Evolutionary conservation across 1,140 invertebrate species (phyloP), one percentile per base, ranked within the genome.

Genomic region (Drosophila obscura): DNA sequence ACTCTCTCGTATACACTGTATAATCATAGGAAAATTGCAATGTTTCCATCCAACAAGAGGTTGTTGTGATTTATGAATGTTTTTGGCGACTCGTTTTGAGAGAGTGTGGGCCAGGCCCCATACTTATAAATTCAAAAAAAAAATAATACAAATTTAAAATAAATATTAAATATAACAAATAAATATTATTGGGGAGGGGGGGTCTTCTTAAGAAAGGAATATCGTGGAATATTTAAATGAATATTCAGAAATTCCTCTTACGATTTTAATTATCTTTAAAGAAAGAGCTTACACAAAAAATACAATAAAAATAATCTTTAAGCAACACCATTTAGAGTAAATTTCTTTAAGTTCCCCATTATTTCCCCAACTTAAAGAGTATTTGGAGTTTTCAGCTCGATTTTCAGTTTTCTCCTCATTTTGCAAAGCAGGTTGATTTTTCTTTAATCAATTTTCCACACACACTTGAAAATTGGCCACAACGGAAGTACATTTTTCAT

Each of bases 401-500:
- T 24, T 31, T 19, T 24, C 3, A 1, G 41, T 24, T 41, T 57
- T 49, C 35, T 3, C 16, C 13, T 13, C 4, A 4, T 11, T 39
- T 24, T 22, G 15, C 22, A 3, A 9, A 28, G 24, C 41, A 5
- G 16, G 16, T 9, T 13, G 5, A 8, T 8, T 69, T 58, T 69
- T 41, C 51, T 71, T 48, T n/a, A 46, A 69, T 44, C 13, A 71
- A 35, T 69, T 69, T 67, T 26, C n/a, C 15, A 16, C 11, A 15
- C 19, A 44, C 26, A 31, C 45, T 41, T 31, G 48, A 48, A 67
- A 67, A 72, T 52, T 58, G 15, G 35, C 26, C 41, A 55, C 26
- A 75, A 75, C 72, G 72, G 72, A 75, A 75, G 72, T 57, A 8
- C 26, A 59, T 63, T 63, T 73, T 28, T 45, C n/a, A 31, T 48